Evolutionary conservation across 2,888 invertebrate genomes (phyloP), one percentile per base, ranked within the genome.

Genomic region (Acleris emargana): DNA sequence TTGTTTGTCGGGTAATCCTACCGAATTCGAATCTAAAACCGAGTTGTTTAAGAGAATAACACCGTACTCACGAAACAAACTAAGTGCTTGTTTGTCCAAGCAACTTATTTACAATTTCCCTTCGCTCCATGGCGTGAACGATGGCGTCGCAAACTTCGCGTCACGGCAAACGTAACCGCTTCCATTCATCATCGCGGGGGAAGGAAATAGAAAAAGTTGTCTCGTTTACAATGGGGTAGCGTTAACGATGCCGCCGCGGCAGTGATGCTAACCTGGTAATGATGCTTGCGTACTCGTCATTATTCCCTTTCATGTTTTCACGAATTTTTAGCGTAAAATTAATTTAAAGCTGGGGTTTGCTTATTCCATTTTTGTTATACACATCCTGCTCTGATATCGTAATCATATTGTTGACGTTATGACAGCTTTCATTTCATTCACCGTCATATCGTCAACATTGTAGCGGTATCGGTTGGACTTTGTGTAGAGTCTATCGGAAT

Each of bases 201-300:
- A 42, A 43, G 60, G 64, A 67, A 70, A 70, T 70, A 70, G 70
- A 70, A 70, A 70, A 70, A 68, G 67, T 70, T 70, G 67, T 63
- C 70, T 54, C 64, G 64, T 59, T 64, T 67, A 64, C 64, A 64
- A 64, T 50, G 64, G 64, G 28, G 64, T 54, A 32, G 63, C 45
- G 58, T 54, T 64, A 64, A 58, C 54, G 53, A 64, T 50, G 64
- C 54, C 49, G 45, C 42, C 28, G 38, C 20, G 49, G 18, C 32
- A 17, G 9, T 25, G 55, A 25, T 55, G 55, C 16, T 20, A 5
- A 18, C 6, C n/a, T 53, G 53, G 51, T 53, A 52, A 42, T 42
- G 47, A 49, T 47, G 64, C 53, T 42, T 52, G 51, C 22, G 60
- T 59, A 45, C 25, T 45, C 52, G 43, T 38, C 17, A 38, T 60